Percentiles rank a stretch among this genome's conserved stretches.
Conservation (phyloP, 1,140 invertebrate genomes). For the Piezodorus guildinii region DNA sequence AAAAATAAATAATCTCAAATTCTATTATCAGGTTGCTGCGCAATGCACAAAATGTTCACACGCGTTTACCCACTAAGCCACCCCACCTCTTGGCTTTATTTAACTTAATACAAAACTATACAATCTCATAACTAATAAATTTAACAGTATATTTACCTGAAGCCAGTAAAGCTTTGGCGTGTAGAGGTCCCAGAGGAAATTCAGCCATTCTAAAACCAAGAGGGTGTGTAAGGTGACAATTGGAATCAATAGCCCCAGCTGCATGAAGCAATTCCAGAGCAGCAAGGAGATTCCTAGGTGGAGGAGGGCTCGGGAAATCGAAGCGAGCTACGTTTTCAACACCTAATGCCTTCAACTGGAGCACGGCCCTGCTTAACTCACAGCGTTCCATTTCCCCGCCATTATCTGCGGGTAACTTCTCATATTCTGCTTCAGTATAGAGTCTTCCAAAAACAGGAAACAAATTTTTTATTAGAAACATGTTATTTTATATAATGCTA, state of each 20-base stretch:
- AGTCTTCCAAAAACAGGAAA: constrained; percentile 40
- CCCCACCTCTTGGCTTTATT: too few relatives aligned
- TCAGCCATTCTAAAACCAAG: constrained; percentile 83
- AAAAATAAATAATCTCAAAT: too few relatives aligned
- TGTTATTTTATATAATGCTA: too few relatives aligned
- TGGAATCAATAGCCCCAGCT: constrained; percentile 57
- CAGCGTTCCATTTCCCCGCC: constrained; percentile 89
- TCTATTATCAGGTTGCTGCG: too few relatives aligned
- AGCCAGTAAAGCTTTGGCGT: constrained; percentile 73
- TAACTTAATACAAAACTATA: too few relatives aligned
- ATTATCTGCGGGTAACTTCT: constrained; percentile 53
- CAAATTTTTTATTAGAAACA: too few relatives aligned
- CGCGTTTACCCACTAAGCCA: too few relatives aligned
- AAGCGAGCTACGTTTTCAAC: constrained; percentile 82
- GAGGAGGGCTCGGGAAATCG: constrained; percentile 72
- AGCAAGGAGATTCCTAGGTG: not conserved
- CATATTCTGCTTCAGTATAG: constrained; percentile 66
- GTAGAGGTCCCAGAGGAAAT: constrained; percentile 77
- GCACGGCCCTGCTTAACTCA: constrained; percentile 70
- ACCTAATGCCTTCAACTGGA: constrained; percentile 91
- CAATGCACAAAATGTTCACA: too few relatives aligned
- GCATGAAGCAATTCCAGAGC: constrained; percentile 18
- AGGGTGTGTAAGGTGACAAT: constrained; percentile 66
- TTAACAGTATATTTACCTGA: constrained; percentile 45
- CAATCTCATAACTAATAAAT: too few relatives aligned